Conservation (phyloP, 2,888 invertebrate species). For the Geophilus truncorum region DNA sequence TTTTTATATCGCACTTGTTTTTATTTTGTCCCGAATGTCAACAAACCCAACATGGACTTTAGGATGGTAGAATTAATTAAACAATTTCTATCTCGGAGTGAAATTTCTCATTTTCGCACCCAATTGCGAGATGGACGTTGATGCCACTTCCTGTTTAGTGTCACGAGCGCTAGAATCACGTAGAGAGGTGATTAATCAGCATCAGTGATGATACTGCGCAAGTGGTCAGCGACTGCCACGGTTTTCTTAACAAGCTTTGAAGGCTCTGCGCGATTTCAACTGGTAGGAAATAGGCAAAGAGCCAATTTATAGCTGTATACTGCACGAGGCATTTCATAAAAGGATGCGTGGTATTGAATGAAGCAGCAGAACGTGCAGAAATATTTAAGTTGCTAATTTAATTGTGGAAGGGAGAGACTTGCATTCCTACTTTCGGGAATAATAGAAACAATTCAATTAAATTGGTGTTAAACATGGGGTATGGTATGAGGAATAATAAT, state of each 20-base stretch:
- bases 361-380: neutral
- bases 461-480: no score
- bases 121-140: no score
- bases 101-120: no score
- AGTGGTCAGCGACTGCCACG: neutral
- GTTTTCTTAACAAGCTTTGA: neutral
- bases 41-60: no score
- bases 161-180: neutral
- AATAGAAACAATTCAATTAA: no score
- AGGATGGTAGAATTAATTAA: no score
- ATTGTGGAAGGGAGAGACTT: no score
- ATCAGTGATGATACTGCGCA: neutral
- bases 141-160: neutral
- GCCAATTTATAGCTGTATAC: neutral
- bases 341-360: neutral
- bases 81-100: no score
- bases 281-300: neutral
- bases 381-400: neutral
- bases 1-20: no score
- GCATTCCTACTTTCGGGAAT: no score
- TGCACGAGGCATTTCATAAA: neutral
- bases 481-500: no score
- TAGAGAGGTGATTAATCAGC: neutral
- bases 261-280: neutral
- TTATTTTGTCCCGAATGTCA: no score